phyloP scores from a whole-genome alignment of 1,140 invertebrate species.

The Drosophila azteca region DNA sequence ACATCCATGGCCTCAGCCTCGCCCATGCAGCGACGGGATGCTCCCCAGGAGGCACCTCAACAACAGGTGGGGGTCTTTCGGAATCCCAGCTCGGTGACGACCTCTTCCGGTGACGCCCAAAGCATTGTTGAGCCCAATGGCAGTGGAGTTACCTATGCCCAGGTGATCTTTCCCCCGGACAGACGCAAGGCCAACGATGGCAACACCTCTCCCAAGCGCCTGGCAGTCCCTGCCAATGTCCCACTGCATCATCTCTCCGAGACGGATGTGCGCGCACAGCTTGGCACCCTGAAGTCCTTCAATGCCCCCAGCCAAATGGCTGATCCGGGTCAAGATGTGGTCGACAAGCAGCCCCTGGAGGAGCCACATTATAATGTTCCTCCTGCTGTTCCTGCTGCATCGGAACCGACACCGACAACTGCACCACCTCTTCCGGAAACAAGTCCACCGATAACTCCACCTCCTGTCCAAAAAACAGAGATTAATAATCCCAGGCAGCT shows the following conservation, averaged over 20 bases:
- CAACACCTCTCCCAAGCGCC: slow-evolving; percentile 67
- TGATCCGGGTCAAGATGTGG: slow-evolving; percentile 20
- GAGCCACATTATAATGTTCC: no score
- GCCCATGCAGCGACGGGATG: slow-evolving; percentile 64
- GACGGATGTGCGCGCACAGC: slow-evolving; percentile 71
- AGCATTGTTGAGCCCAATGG: slow-evolving; percentile 63
- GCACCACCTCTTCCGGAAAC: not conserved
- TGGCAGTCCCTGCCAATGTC: slow-evolving; percentile 76
- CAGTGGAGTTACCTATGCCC: slow-evolving; percentile 77
- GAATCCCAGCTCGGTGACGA: slow-evolving; percentile 73
- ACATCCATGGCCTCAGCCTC: slow-evolving; percentile 49
- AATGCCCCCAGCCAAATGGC: slow-evolving; percentile 27
- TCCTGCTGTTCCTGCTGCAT: not conserved
- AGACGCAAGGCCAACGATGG: slow-evolving; percentile 71
- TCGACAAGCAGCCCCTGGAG: slow-evolving; percentile 21
- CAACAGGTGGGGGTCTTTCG: slow-evolving; percentile 51
- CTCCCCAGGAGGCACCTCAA: slow-evolving; percentile 3
- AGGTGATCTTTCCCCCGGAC: slow-evolving; percentile 78
- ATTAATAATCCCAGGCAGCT: slow-evolving; percentile 4
- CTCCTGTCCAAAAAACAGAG: not conserved
- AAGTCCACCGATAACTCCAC: not conserved
- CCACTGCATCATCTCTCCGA: slow-evolving; percentile 75
- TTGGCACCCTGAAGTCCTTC: slow-evolving; percentile 73
- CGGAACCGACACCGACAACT: not conserved
- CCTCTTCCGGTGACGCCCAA: slow-evolving; percentile 61